phyloP scores from a whole-genome alignment of 2,888 invertebrate species.

The Tetragnatha montana region DNA sequence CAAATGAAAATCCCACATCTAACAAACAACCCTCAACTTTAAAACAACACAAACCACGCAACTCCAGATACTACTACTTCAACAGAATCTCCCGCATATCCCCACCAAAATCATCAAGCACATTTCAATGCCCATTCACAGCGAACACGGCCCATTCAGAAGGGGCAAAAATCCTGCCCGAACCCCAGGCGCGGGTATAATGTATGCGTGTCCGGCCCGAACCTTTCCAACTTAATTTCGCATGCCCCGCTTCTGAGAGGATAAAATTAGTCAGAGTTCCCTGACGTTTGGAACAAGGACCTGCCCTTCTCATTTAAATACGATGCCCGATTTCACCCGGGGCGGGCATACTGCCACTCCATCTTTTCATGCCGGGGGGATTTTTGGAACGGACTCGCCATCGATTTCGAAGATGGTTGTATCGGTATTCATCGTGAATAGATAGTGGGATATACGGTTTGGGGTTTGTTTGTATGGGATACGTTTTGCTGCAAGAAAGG shows the following conservation, averaged over 20 bases:
- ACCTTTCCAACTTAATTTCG: constrained; percentile 61
- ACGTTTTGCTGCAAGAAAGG: neutral
- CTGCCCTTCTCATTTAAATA: constrained; percentile 51
- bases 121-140: too few species aligned
- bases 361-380: constrained; percentile 41
- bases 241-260: constrained; percentile 41
- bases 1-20: too few species aligned
- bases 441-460: neutral
- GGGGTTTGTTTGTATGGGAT: neutral
- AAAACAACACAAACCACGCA: too few species aligned
- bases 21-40: too few species aligned
- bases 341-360: constrained; percentile 16
- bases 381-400: neutral
- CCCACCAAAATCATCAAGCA: too few species aligned
- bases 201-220: constrained; percentile 52
- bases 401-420: neutral
- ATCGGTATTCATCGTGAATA: neutral
- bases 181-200: constrained; percentile 24
- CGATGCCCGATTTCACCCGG: constrained; percentile 45
- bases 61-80: too few species aligned
- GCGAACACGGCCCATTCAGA: too few species aligned
- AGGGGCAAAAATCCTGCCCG: too few species aligned
- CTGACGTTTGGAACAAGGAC: constrained; percentile 48
- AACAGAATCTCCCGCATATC: too few species aligned
- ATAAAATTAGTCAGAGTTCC: constrained; percentile 60